Conservation (phyloP, 2,797 vertebrate species). For the Salmo trutta region DNA sequence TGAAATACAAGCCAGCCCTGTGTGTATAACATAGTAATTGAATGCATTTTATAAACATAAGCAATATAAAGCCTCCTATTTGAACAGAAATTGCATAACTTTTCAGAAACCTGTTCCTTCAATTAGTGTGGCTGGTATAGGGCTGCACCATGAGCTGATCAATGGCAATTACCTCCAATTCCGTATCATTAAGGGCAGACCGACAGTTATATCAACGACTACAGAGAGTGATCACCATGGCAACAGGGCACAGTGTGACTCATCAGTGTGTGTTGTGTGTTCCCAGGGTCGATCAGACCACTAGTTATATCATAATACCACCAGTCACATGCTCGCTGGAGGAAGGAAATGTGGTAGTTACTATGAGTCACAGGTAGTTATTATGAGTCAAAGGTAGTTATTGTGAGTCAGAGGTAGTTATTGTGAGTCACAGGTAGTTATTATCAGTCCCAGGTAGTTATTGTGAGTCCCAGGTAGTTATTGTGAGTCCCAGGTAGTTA, state of each 20-base stretch:
- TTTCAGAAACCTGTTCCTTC: constrained; percentile 41
- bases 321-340: not conserved
- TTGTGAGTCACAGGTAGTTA: not conserved
- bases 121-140: constrained; percentile 46
- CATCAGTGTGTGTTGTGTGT: constrained; percentile 33
- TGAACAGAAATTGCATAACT: not conserved
- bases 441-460: not conserved
- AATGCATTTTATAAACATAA: not conserved
- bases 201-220: constrained; percentile 48
- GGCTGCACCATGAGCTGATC: constrained; percentile 45
- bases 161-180: constrained; percentile 57
- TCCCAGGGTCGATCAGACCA: not conserved
- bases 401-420: not conserved
- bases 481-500: not conserved
- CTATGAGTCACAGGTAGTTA: too few relatives aligned
- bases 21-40: not conserved
- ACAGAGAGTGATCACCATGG: constrained; percentile 47
- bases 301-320: constrained; percentile 4
- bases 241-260: constrained; percentile 52
- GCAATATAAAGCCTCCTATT: not conserved
- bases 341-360: not conserved
- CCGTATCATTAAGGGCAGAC: constrained; percentile 46
- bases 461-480: not conserved
- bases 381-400: not conserved
- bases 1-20: not conserved